A percentile compares a stretch with the other conserved stretches of the same genome.
Conservation (phyloP, 2,888 invertebrate species). For the Troides aeacus region DNA sequence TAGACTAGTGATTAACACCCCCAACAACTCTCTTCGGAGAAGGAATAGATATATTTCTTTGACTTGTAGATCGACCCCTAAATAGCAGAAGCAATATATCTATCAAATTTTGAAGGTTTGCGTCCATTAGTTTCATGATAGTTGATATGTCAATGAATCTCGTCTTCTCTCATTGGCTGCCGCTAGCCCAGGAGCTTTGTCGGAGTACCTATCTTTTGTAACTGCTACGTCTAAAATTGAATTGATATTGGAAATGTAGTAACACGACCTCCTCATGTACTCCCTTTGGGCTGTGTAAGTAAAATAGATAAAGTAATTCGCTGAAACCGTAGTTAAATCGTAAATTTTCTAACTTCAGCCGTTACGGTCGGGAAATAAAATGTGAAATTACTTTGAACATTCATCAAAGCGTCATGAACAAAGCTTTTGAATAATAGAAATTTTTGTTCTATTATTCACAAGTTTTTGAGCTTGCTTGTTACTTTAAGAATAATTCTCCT, state of each 20-base stretch:
- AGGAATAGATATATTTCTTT: too few species aligned
- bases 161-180: too few species aligned
- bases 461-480: conserved; percentile 12
- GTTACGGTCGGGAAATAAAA: conserved; percentile 61
- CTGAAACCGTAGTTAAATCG: conserved; percentile 44
- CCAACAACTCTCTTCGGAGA: too few species aligned
- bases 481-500: conserved; percentile 9
- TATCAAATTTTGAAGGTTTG: too few species aligned
- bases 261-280: conserved; percentile 7
- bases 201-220: too few species aligned
- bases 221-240: too few species aligned
- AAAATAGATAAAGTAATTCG: conserved; percentile 43
- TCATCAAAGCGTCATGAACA: conserved; percentile 72
- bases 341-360: conserved; percentile 58
- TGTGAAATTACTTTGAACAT: conserved; percentile 70
- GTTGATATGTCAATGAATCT: too few species aligned
- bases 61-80: too few species aligned
- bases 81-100: too few species aligned
- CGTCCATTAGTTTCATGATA: too few species aligned
- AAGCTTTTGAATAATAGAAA: conserved; percentile 74
- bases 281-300: conserved; percentile 6
- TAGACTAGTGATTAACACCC: too few species aligned
- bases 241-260: background rate
- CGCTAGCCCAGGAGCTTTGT: too few species aligned
- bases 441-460: conserved; percentile 31